Base-by-base conservation (phyloP, 2,888 invertebrate genomes). In the Drosophila prostipennis region DNA sequence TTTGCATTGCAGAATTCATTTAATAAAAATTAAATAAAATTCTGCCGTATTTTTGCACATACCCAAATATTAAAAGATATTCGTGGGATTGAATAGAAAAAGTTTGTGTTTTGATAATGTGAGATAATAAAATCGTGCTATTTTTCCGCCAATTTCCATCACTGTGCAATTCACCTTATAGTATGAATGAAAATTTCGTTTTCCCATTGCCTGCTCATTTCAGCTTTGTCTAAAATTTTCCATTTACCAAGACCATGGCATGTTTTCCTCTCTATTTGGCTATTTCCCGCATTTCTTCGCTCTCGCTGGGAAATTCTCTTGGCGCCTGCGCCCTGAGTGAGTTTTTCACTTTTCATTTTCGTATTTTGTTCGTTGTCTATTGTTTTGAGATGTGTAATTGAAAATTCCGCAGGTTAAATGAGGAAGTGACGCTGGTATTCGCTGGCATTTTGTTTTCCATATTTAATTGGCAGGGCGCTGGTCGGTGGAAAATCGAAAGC, bases 361-460 rank as follows among this genome's bases (percentile, higher is more conserved):
- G 74, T 76, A 72, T 83, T 75, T 78, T 71, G 68, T 74, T 78
- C 51, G 51, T 19, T 42, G 43, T 19, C 72, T 57, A 69, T 76
- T 83, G 79, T 80, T 75, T 60, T 71, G 63, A 37, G 70, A 74
- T 79, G 79, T 77, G 77, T 88, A 83, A 83, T 83, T 80, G 76
- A 77, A 85, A 83, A 87, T 89, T 87, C 89, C 87, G 77, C 73
- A 77, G 86, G 83, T 88, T 81, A 86, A 88, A 88, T 86, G 77
- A 84, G 84, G 84, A 84, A 84, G 89, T 84, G 84, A 84, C 87
- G 89, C 55, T 82, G 76, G 64, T 19, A 56, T 75, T 64, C 26
- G 39, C 16, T 48, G 53, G 52, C 46, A 42, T 49, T 70, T 56
- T 58, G 56, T 65, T 87, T 82, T 87, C 67, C 85, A 82, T 77